Evolutionary conservation across 2,113 vertebrate genomes (phyloP), one percentile per base, ranked within the genome.

Genomic region (Onychorhynchus coronatus): DNA sequence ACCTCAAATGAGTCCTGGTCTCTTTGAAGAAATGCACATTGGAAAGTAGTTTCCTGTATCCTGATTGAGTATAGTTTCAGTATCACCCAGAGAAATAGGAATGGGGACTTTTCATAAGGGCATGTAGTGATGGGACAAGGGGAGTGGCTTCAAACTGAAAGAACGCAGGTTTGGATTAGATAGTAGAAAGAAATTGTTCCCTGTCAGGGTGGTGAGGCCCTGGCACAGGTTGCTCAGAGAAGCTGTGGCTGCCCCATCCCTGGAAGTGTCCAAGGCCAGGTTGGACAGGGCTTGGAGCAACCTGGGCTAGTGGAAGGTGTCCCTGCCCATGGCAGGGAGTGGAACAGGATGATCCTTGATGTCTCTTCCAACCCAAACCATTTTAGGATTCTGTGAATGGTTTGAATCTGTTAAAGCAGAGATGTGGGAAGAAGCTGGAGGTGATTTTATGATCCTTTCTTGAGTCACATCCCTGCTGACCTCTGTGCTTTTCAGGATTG

Each of bases 251-350:
- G 66, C 30, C 35, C 47, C 47, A 58, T 37, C 52, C 37, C 52
- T 81, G 61, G 37, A 1, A 75, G 28, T 75, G 46, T 1, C 53
- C 87, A 22, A 47, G 24, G 24, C 28, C 53, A 30, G 53, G 46
- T 1, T 49, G 71, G 68, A 52, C 2, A 1, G 20, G 19, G 68
- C 47, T 1, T 24, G 44, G 70, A 68, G 30, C 53, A 35, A 0
- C 39, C 24, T 53, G 62, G n/a, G n/a, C 1, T 0, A 3, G 61
- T 46, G 62, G 23, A 0, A 68, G 24, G 9, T 47, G 67, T 42
- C 68, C 27, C 87, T 89, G 77, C 23, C 28, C 52, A 9, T 39
- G 44, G 72, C 25, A 75, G 22, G 17, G 11, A 20, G 14, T 56
- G 86, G 59, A 2, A 44, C 6, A 3, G 2, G 27, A 21, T n/a